A percentile compares a stretch with the other conserved stretches of the same genome.
Evolutionary conservation across 2,797 vertebrate genomes (phyloP).

Genomic region (Loris lydekkerianus): DNA sequence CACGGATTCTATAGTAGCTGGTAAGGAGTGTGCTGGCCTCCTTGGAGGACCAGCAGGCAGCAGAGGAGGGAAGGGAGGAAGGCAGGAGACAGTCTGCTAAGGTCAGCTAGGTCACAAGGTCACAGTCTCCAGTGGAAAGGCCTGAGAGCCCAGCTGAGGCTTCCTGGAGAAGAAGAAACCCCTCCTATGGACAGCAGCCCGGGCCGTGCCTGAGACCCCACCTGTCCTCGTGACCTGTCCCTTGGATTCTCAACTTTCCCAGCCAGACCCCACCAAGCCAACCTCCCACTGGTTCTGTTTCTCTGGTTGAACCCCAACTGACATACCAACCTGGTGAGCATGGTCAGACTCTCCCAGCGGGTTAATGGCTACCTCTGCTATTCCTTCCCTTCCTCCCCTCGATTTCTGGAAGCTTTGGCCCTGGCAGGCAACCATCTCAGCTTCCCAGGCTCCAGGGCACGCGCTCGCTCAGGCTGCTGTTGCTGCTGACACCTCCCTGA

Average conservation of each 20-base stretch:
- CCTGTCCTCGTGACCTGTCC: neutral
- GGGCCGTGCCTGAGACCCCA: neutral
- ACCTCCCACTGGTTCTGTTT: no score
- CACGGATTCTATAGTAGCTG: no score
- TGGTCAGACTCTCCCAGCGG: neutral
- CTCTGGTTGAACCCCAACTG: neutral
- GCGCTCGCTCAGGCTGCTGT: neutral
- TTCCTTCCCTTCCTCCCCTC: neutral
- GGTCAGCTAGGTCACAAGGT: neutral
- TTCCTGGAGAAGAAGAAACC: neutral
- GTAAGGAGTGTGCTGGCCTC: neutral
- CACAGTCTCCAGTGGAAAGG: neutral
- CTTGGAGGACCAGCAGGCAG: neutral
- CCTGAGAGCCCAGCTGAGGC: neutral
- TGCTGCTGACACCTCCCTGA: neutral
- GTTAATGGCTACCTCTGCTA: neutral
- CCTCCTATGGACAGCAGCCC: neutral
- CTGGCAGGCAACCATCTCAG: neutral
- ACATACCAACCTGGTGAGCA: neutral
- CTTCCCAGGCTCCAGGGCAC: neutral
- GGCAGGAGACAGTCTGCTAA: neutral
- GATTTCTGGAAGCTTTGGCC: neutral
- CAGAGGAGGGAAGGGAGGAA: no score
- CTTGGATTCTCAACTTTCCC: fast-evolving
- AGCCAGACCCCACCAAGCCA: neutral